These are phyloP conservation scores for Pipra filicauda DNA, from an alignment of 2,113 vertebrate genomes.

Conservation along the genomic window DNA sequence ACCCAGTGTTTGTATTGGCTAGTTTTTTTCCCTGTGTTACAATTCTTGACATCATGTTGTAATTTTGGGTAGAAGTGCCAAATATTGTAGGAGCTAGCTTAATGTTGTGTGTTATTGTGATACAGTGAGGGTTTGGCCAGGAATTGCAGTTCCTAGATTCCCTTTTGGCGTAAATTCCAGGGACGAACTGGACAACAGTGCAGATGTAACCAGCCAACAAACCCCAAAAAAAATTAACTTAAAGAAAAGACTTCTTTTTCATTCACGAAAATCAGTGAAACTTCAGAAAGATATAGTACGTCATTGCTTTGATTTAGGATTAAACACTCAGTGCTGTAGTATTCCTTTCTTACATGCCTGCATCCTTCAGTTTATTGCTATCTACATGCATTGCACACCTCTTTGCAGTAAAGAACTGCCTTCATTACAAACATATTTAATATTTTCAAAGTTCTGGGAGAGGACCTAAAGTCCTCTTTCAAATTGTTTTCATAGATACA, in stretches of 20 bases:
- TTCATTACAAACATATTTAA: background rate
- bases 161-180: background rate
- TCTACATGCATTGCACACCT: background rate
- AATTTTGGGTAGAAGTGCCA: background rate
- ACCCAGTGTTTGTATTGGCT: background rate
- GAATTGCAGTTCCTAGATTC: background rate
- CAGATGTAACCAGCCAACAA: background rate
- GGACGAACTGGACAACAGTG: background rate
- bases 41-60: background rate
- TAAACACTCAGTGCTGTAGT: background rate
- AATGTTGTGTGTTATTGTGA: background rate
- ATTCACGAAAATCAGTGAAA: background rate
- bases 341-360: background rate
- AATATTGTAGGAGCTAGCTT: background rate
- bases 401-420: background rate
- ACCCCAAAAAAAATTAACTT: background rate
- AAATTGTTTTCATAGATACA: background rate
- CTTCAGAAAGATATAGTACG: background rate
- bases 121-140: background rate
- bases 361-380: background rate
- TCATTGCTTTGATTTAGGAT: background rate
- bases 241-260: background rate
- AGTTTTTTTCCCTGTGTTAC: background rate
- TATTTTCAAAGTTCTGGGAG: background rate
- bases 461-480: background rate